Conservation (phyloP, 2,888 invertebrate species). For the Phytoseiulus persimilis region DNA sequence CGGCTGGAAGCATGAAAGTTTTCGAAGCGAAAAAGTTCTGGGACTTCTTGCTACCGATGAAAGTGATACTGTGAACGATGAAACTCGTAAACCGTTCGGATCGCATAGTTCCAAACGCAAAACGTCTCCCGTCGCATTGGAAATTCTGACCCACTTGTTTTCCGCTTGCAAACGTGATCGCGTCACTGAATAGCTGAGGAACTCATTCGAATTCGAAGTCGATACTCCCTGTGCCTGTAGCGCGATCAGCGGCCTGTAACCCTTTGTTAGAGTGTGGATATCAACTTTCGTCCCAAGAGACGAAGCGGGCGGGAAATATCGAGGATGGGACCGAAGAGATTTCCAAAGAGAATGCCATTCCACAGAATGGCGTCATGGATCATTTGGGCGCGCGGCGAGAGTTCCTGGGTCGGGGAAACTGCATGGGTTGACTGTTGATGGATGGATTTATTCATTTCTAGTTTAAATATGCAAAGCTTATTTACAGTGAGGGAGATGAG, state of each 20-base stretch:
- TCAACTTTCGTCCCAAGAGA: background rate
- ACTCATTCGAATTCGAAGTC: background rate
- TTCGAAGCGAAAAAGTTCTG: background rate
- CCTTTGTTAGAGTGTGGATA: background rate
- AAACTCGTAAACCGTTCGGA: background rate
- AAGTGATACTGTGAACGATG: background rate
- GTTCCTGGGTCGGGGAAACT: too few relatives aligned
- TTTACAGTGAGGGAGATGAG: background rate
- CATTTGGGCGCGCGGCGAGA: too few relatives aligned
- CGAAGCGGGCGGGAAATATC: background rate
- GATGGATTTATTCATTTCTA: background rate
- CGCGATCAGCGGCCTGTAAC: background rate
- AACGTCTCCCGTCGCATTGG: background rate
- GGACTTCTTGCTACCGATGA: background rate
- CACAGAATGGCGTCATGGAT: too few relatives aligned
- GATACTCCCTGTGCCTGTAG: background rate
- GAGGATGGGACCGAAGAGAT: too few relatives aligned
- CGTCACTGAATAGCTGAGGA: background rate
- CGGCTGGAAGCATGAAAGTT: background rate
- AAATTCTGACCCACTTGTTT: background rate
- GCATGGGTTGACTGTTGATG: too few relatives aligned
- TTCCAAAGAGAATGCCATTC: too few relatives aligned
- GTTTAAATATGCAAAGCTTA: background rate
- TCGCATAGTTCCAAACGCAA: background rate
- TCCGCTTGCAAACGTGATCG: background rate